Evolutionary conservation across 1,140 invertebrate genomes (phyloP), one percentile per base, ranked within the genome.

Genomic region (Marisa cornuarietis): DNA sequence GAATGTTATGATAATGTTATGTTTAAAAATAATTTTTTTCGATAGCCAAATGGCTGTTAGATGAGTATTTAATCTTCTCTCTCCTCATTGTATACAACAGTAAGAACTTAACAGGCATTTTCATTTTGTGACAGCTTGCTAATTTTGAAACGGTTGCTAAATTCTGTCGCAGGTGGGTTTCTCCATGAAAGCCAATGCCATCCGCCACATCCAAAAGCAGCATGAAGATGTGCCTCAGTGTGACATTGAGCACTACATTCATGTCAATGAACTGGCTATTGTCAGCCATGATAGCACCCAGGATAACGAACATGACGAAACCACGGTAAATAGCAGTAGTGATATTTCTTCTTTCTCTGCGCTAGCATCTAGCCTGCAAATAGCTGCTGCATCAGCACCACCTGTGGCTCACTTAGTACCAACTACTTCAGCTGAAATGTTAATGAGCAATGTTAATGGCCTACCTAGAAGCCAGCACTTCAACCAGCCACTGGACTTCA

Each of bases 401-500:
- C 85, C 85, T 26, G 80, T 79, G 14, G 85, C 87, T n/a, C 87
- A 87, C 63, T 84, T 83, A 10, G 84, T 81, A 1, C 83, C 83
- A 22, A 58, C 75, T 6, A 18, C 11, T 4, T 18, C 54, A 58
- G 54, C 4, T 9, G 54, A 58, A 58, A 6, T 58, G 73, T 26
- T 58, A 22, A 10, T 16, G 54, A 9, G n/a, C 49, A 54, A 51
- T n/a, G n/a, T n/a, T n/a, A n/a, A n/a, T 16, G 22, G 49, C 54
- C 24, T 26, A 26, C n/a, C 10, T 8, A 26, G 73, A 54, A 24
- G 61, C 42, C 79, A 81, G 20, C 24, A 82, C 71, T 18, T 78
- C 52, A 20, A 79, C 80, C 52, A 79, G 62, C 88, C 95, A 6
- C 90, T 97, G n/a, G 96, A 97, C 91, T 93, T 97, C 80, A 96